Evolutionary conservation across 2,797 vertebrate genomes (phyloP), one percentile per base, ranked within the genome.

Genomic region (Lindbergichthys nudifrons): DNA sequence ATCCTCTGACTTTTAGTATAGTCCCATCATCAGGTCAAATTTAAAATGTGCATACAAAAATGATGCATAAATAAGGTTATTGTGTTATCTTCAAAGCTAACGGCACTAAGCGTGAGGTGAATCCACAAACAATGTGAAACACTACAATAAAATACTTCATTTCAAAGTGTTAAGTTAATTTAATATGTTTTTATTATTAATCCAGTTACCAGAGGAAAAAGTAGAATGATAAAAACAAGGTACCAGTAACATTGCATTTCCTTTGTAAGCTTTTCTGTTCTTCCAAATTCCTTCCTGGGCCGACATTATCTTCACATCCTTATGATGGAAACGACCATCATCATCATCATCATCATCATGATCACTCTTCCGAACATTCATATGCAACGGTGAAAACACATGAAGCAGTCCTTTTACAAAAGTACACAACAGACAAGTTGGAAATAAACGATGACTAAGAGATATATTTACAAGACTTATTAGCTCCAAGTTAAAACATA

Each of bases 121-220:
- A 26, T 58, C 16, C 12, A 59, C 62, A 50, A 18, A 21, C 19
- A 58, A 21, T 26, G 3, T 63, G 0, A 59, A 72, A 63, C 18
- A 43, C 42, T 47, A n/a, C 79, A 81, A 75, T 62, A 32, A 77
- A 76, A 82, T 30, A 3, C 63, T 67, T 26, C 18, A 65, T 51
- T 23, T 69, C 6, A 54, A 19, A 50, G 46, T 58, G 81, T 85
- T 69, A 75, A 84, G 83, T 93, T 86, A 83, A 89, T 90, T 89
- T 83, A 83, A 84, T 80, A 75, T 65, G 60, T 92, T 92, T 36
- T 92, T 92, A 92, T 92, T 92, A 93, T 88, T 82, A 94, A 94
- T 91, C 58, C 85, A 89, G 79, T 87, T 79, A 89, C 61, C 83
- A 89, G 84, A 89, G 77, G 80, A 87, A 91, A 91, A 76, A 88